Evolutionary conservation across 2,797 vertebrate genomes (phyloP), one percentile per base, ranked within the genome.

Genomic region (Takifugu ocellatus): DNA sequence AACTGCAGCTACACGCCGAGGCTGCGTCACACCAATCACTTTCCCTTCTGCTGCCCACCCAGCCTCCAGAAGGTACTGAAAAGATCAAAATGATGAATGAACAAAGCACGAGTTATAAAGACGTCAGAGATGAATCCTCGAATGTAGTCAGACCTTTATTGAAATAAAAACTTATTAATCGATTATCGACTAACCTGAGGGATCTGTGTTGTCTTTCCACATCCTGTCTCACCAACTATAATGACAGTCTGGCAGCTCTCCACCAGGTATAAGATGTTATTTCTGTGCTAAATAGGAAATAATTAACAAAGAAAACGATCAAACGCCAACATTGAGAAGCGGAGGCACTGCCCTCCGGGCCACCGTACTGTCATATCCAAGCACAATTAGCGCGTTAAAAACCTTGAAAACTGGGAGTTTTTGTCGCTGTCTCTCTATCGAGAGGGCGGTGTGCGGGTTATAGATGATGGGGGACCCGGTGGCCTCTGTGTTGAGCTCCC

Each of bases 381-480:
- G 8, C 14, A 2, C 42, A 43, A 45, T 43, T 15, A n/a, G 39
- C 9, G 26, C 16, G 31, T 6, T 27, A 10, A 33, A 6, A 90
- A 99, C 96, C 96, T 96, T 97, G 84, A 98, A 99, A 63, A 98
- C 94, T 0, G 97, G 97, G 31, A 99, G 92, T 60, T 95, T 98
- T 91, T 99, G 97, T 46, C 97, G 91, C 68, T 99, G 97, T 31
- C 98, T 97, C 76, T 99, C 97, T 59, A 99, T 94, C 27, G 97
- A 99, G 56, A 99, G 92, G 6, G 96, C 89, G 10, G 93, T 92
- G 73, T 95, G 90, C 14, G 96, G 95, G 72, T 99, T 99, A 81
- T 93, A 96, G 80, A 98, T 81, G 68, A 97, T 25, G 0, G 93
- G 90, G 29, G 94, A 87, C 10, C 90, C 90, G 0, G 89, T 90